A percentile compares a stretch with the other conserved stretches of the same genome.
Evolutionary conservation across 2,888 invertebrate species (phyloP).

Genomic region (Pyrrhosoma nymphula): DNA sequence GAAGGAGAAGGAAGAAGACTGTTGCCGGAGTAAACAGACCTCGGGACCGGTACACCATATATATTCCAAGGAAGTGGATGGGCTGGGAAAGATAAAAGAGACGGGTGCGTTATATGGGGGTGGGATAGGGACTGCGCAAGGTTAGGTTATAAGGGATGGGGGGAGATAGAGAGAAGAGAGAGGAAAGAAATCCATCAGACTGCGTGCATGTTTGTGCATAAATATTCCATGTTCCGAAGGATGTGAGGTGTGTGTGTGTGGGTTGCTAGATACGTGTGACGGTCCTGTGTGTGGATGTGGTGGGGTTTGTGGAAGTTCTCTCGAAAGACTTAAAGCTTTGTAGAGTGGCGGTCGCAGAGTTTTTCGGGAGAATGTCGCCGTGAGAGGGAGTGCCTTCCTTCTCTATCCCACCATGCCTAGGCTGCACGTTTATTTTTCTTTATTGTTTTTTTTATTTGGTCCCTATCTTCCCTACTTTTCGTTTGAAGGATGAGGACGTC

Average conservation of each 20-base stretch:
- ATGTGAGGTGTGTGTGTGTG: neutral
- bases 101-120: neutral
- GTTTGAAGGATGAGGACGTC: slow-evolving; percentile 18
- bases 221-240: slow-evolving; percentile 54
- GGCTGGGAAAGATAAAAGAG: slow-evolving; percentile 27
- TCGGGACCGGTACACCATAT: neutral
- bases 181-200: slow-evolving; percentile 34
- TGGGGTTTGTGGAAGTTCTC: neutral
- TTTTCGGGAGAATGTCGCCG: neutral
- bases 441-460: neutral
- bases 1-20: neutral
- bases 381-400: neutral
- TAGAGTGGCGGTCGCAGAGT: neutral
- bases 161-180: neutral
- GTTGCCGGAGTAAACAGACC: slow-evolving; percentile 54
- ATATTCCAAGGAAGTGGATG: slow-evolving; percentile 34
- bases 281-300: neutral
- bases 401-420: neutral
- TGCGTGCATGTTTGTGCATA: slow-evolving; percentile 55
- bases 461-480: neutral
- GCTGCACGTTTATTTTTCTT: neutral
- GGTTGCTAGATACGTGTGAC: neutral
- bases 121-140: neutral
- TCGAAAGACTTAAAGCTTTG: neutral
- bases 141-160: neutral